These are phyloP conservation scores for Crossaster papposus DNA, from an alignment of 53 echinoderm and acorn worm genomes.

Conservation along the genomic window DNA sequence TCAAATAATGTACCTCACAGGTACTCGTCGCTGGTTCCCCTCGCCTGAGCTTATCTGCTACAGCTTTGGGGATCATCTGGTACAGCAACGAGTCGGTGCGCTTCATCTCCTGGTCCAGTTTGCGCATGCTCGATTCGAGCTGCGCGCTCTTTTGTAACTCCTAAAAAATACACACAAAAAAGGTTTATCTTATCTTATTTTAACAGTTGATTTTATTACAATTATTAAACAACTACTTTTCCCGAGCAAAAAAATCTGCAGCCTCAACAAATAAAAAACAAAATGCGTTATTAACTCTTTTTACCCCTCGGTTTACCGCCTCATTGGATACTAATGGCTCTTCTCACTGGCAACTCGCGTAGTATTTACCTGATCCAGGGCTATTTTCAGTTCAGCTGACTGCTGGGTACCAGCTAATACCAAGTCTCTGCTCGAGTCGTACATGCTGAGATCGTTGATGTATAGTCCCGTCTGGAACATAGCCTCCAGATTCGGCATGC, in stretches of 20 bases:
- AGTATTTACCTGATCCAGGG: slow-evolving; percentile 81
- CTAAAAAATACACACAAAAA: slow-evolving; percentile 22
- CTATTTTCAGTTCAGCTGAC: slow-evolving; percentile 92
- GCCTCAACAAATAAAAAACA: neutral
- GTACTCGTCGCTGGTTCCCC: slow-evolving; percentile 95
- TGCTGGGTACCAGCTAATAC: slow-evolving; percentile 94
- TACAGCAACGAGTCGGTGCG: slow-evolving; percentile 87
- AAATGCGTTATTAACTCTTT: too few species aligned
- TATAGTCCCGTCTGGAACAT: slow-evolving; percentile 93
- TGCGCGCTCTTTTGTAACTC: slow-evolving; percentile 88
- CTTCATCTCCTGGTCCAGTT: slow-evolving; percentile 90
- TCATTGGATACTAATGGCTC: too few species aligned
- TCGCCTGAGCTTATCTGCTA: slow-evolving; percentile 87
- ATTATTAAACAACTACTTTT: too few species aligned
- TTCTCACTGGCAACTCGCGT: neutral
- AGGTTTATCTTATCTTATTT: neutral
- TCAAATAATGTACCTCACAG: slow-evolving; percentile 71
- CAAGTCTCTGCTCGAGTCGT: slow-evolving; percentile 92
- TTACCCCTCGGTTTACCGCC: too few species aligned
- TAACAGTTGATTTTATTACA: neutral
- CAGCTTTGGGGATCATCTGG: slow-evolving; percentile 92
- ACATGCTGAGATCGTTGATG: slow-evolving; percentile 96
- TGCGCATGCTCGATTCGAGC: slow-evolving; percentile 90
- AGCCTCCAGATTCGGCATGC: slow-evolving; percentile 83
- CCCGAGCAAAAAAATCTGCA: too few species aligned